Percentiles rank a stretch among this genome's conserved stretches.
These are phyloP conservation scores for Nannoperca obscura DNA, from an alignment of 2,797 vertebrate species.

Conservation along the genomic window DNA sequence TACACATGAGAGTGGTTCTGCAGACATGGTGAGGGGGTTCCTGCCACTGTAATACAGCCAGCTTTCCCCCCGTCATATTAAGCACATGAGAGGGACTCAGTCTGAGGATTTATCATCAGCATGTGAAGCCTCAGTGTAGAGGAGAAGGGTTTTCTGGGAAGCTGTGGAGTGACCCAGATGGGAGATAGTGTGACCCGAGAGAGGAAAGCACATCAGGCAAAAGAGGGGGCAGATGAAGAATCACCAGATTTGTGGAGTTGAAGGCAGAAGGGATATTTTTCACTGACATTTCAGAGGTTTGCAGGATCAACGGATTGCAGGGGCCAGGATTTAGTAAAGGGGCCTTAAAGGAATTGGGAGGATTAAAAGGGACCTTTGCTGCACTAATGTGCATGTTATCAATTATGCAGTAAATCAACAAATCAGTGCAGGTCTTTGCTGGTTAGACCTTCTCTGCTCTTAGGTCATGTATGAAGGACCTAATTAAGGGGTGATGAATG, in stretches of 20 bases:
- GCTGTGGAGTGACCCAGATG: slow-evolving; percentile 78
- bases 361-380: slow-evolving; percentile 28
- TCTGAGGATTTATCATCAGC: slow-evolving; percentile 64
- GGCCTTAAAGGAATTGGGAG: slow-evolving; percentile 1
- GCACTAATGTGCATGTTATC: slow-evolving; percentile 29
- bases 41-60: slow-evolving; percentile 33
- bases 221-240: slow-evolving; percentile 41
- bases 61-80: slow-evolving; percentile 49
- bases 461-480: slow-evolving; percentile 41
- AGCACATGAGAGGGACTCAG: slow-evolving; percentile 42
- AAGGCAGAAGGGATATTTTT: slow-evolving; percentile 59
- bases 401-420: slow-evolving; percentile 68
- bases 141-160: slow-evolving; percentile 67
- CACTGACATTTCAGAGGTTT: slow-evolving; percentile 50
- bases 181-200: slow-evolving; percentile 62
- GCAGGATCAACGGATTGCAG: slow-evolving; percentile 44
- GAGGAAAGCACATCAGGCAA: slow-evolving; percentile 45
- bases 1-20: not conserved
- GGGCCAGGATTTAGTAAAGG: slow-evolving; percentile 4
- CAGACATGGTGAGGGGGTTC: slow-evolving; percentile 10
- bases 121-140: slow-evolving; percentile 50
- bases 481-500: slow-evolving; percentile 49
- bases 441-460: slow-evolving; percentile 46
- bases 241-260: slow-evolving; percentile 30
- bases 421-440: slow-evolving; percentile 41